Evolutionary conservation across 2,113 vertebrate species (phyloP).

Genomic region (Carassius auratus): DNA sequence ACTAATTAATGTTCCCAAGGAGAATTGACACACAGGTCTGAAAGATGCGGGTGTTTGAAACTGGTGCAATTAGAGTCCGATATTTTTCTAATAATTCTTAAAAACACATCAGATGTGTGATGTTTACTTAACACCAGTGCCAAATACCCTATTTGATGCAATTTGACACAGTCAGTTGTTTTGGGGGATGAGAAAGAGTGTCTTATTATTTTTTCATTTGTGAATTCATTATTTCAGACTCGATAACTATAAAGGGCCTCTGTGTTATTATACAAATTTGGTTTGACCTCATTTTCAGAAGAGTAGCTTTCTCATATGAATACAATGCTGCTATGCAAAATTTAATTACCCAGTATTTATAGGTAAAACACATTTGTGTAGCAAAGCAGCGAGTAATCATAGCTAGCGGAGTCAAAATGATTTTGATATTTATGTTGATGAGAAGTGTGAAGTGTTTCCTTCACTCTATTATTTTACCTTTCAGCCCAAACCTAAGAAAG

Average conservation of each 20-base stretch:
- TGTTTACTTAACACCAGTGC: not conserved
- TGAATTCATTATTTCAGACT: not conserved
- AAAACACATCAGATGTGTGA: conserved; percentile 5
- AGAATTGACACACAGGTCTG: conserved; percentile 60
- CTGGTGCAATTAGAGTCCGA: not conserved
- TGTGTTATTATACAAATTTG: not conserved
- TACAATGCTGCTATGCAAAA: not conserved
- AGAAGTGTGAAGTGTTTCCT: conserved; percentile 7
- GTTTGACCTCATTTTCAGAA: conserved; percentile 41
- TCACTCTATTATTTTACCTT: conserved; percentile 14
- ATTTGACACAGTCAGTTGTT: conserved; percentile 13
- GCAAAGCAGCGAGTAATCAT: conserved; percentile 39
- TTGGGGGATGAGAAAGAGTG: not conserved
- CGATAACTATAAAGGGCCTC: not conserved
- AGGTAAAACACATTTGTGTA: conserved; percentile 39
- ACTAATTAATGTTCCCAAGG: conserved; percentile 60
- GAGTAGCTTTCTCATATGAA: conserved; percentile 4
- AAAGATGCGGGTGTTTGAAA: conserved; percentile 35
- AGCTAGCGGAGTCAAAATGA: conserved; percentile 45
- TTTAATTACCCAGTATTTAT: conserved; percentile 38
- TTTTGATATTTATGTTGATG: conserved; percentile 18
- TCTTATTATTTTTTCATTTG: conserved; percentile 8
- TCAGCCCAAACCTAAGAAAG: not conserved
- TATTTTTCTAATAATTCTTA: not conserved
- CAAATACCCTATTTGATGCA: not conserved